phyloP scores from a whole-genome alignment of 2,113 vertebrate genomes.

The Grus americana region DNA sequence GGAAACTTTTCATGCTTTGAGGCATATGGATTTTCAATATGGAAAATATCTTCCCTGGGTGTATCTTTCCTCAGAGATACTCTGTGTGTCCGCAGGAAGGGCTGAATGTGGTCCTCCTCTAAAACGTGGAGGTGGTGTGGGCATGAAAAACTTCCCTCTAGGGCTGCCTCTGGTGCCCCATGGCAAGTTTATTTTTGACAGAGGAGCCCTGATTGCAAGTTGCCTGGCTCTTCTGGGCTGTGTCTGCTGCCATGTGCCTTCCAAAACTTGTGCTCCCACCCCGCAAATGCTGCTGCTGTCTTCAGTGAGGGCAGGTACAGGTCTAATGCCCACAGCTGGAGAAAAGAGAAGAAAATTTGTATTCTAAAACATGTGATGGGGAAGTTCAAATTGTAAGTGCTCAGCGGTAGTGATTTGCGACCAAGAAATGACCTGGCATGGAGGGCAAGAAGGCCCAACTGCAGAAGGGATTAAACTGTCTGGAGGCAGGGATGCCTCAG shows the following conservation, averaged over 20 bases:
- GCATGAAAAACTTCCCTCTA: neutral
- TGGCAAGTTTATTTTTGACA: neutral
- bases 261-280: neutral
- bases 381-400: neutral
- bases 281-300: neutral
- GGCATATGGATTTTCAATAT: neutral
- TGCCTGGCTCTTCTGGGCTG: neutral
- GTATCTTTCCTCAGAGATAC: neutral
- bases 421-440: neutral
- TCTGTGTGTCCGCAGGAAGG: neutral
- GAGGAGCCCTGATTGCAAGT: fast-evolving
- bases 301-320: neutral
- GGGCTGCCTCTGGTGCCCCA: neutral
- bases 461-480: neutral
- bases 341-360: neutral
- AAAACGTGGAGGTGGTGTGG: neutral
- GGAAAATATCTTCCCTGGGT: fast-evolving
- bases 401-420: neutral
- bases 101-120: neutral
- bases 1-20: neutral
- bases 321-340: neutral
- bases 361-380: neutral
- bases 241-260: fast-evolving
- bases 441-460: neutral
- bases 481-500: neutral